Evolutionary conservation across 2,888 invertebrate species (phyloP).

Genomic region (Ernsta delagoae): DNA sequence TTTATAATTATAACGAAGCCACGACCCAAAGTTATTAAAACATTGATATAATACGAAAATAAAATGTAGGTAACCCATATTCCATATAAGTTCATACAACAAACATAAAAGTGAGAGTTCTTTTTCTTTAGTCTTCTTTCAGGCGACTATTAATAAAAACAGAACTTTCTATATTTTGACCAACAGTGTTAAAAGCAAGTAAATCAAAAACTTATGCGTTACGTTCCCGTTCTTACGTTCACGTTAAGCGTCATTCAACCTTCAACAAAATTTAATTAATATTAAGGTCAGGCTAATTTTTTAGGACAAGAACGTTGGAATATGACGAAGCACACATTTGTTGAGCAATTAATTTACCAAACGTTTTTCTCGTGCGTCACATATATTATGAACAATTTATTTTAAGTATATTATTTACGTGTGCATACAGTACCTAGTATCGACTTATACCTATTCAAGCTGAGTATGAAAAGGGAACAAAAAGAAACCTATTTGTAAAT

Average conservation of each 20-base stretch:
- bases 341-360: conserved; percentile 26
- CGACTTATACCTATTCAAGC: too few species aligned
- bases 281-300: conserved; percentile 34
- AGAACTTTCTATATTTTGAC: background rate
- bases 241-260: conserved; percentile 27
- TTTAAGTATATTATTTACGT: too few species aligned
- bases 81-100: too few species aligned
- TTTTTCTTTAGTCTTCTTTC: background rate
- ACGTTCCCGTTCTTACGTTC: conserved; percentile 18
- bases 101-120: background rate
- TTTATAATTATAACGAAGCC: too few species aligned
- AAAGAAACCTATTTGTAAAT: too few species aligned
- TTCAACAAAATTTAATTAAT: conserved; percentile 35
- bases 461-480: too few species aligned
- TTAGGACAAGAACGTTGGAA: conserved; percentile 32
- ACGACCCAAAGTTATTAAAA: too few species aligned
- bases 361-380: background rate
- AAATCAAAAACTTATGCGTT: background rate
- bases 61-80: too few species aligned
- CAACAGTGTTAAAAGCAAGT: background rate
- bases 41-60: too few species aligned
- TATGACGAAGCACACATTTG: conserved; percentile 19
- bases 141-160: too few species aligned
- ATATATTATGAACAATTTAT: background rate
- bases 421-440: too few species aligned